Conservation (phyloP, 2,113 vertebrate genomes). For the Rostratula benghalensis region DNA sequence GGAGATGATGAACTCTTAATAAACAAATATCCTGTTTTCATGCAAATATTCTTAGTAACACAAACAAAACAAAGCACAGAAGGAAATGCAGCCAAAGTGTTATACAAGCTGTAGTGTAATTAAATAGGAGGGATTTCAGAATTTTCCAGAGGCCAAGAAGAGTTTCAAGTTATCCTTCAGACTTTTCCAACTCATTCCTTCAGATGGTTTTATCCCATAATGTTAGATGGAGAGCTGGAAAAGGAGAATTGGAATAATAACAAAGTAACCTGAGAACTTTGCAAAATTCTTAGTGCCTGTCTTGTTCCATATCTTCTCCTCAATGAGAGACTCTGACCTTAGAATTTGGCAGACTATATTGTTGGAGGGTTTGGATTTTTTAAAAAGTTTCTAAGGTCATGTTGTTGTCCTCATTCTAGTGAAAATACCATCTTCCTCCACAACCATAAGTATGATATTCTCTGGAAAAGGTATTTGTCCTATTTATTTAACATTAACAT, state of each 20-base stretch:
- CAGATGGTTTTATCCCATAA: constrained; percentile 4
- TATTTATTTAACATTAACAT: neutral
- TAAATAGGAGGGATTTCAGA: constrained; percentile 49
- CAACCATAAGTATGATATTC: neutral
- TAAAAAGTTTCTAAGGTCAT: neutral
- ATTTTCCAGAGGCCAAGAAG: constrained; percentile 40
- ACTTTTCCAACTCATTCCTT: constrained; percentile 44
- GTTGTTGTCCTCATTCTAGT: neutral
- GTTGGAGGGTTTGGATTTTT: neutral
- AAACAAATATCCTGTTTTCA: constrained; percentile 66
- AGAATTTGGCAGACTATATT: neutral
- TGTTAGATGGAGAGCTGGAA: constrained; percentile 38
- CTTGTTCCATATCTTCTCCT: constrained; percentile 12
- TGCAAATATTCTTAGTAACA: constrained; percentile 69
- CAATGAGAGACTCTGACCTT: neutral
- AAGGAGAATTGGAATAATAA: constrained; percentile 30
- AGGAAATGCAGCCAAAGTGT: constrained; percentile 60
- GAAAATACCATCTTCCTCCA: neutral
- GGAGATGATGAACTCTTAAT: constrained; percentile 65
- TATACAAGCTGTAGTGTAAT: constrained; percentile 55
- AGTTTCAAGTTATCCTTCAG: constrained; percentile 43
- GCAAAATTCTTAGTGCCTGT: neutral
- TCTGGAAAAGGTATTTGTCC: neutral
- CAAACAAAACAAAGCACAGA: constrained; percentile 54
- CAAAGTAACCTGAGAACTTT: constrained; percentile 39